These are phyloP conservation scores for Aporrectodea caliginosa DNA, from an alignment of 1,140 invertebrate species.

Conservation along the genomic window DNA sequence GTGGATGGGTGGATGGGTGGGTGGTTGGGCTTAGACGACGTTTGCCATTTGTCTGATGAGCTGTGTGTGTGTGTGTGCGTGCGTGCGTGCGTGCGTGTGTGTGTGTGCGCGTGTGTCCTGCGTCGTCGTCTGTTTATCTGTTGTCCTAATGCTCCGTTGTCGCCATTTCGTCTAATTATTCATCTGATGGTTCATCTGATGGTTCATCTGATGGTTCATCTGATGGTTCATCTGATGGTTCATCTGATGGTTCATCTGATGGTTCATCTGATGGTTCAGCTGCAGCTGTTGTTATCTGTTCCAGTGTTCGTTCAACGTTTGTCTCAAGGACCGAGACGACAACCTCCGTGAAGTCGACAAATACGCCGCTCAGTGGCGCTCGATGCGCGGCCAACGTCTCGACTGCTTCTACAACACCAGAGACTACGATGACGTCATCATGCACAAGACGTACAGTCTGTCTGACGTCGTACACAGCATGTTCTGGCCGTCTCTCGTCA, in stretches of 20 bases:
- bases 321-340: constrained; percentile 17
- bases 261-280: background rate
- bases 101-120: too few relatives aligned
- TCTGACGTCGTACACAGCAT: constrained; percentile 32
- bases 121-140: background rate
- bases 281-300: constrained; percentile 4
- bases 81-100: too few relatives aligned
- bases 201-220: too few relatives aligned
- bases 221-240: too few relatives aligned
- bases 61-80: too few relatives aligned
- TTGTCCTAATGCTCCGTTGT: too few relatives aligned
- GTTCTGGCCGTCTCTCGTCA: constrained; percentile 32
- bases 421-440: constrained; percentile 20
- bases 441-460: constrained; percentile 19
- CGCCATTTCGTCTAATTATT: too few relatives aligned
- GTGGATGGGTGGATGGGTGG: background rate
- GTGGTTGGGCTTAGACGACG: too few relatives aligned
- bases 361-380: constrained; percentile 23
- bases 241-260: too few relatives aligned
- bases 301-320: constrained; percentile 30
- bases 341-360: constrained; percentile 20
- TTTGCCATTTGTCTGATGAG: too few relatives aligned
- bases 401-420: constrained; percentile 32
- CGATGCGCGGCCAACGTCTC: background rate
- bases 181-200: too few relatives aligned